Evolutionary conservation across 2,888 invertebrate genomes (phyloP), one percentile per base, ranked within the genome.

Genomic region (Oxycera nigricornis): DNA sequence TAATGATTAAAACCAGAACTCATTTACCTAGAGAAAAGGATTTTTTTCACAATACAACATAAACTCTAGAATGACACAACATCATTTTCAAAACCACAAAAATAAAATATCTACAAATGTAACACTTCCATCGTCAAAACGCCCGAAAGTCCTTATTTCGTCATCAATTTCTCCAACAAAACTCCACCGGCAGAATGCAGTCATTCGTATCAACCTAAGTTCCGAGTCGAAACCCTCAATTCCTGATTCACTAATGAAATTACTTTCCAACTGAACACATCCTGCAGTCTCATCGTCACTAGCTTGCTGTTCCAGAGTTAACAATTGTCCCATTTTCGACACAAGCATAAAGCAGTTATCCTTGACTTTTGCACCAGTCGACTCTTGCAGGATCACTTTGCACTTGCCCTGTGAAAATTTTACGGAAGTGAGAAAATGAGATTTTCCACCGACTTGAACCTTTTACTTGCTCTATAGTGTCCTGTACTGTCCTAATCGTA

Each of bases 301-400:
- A 46, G 46, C 50, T 17, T 7, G 30, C 28, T 59, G 2, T 28
- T 28, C 30, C 30, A 17, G 59, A 59, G 59, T 30, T 30, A 28
- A 28, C 59, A 26, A 59, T 30, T 59, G 59, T 59, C 30, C 28
- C 28, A 28, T 59, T 59, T 59, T 30, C 28, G n/a, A n/a, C n/a
- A 3, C 28, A 4, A n/a, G n/a, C 3, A 24, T 9, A 30, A 59
- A 28, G 28, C 28, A 28, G 28, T 59, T 7, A 59, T 9, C 11
- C 30, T 28, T 28, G 59, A 14, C 59, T n/a, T 59, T 26, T n/a
- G 24, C 22, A 28, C 30, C 14, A 26, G 24, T 55, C 17, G 6
- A 55, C 55, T 22, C 17, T 22, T 24, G 24, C 20, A 55, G 3
- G 3, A 11, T 46, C 14, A 14, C 24, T 14, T 26, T 30, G 14